Conservation (phyloP, 2,888 invertebrate species). For the Drosophila planitibia region DNA sequence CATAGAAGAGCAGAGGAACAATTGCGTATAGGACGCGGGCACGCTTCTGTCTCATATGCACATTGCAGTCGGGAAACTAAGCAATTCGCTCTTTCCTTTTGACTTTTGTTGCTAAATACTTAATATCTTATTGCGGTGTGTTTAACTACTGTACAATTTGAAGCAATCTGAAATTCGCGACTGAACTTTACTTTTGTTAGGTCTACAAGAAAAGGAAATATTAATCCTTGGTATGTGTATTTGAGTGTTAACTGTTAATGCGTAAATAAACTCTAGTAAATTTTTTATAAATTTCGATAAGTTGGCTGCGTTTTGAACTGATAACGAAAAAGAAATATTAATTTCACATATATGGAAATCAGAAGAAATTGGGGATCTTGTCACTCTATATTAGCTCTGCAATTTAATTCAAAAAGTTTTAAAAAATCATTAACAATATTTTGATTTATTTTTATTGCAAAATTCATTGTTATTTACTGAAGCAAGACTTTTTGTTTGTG, state of each 20-base stretch:
- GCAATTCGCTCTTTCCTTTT: not conserved
- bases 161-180: not conserved
- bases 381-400: not conserved
- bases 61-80: not conserved
- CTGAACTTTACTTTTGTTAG: not conserved
- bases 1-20: not conserved
- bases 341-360: not conserved
- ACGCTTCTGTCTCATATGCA: conserved; percentile 6
- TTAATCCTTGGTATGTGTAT: not conserved
- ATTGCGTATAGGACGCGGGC: conserved; percentile 42
- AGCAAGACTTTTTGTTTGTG: too few relatives aligned
- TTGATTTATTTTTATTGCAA: not conserved
- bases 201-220: too few relatives aligned
- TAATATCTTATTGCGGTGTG: conserved; percentile 8
- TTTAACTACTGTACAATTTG: conserved; percentile 1
- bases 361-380: not conserved
- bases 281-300: not conserved
- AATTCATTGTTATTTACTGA: not conserved
- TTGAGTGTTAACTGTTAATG: too few relatives aligned
- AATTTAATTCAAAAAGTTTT: not conserved
- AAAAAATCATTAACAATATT: not conserved
- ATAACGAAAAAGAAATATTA: not conserved
- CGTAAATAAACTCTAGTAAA: not conserved
- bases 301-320: not conserved
- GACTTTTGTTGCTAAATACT: not conserved